A percentile compares a stretch with the other conserved stretches of the same genome.
phyloP scores from a whole-genome alignment of 2,113 vertebrate species.

The Piaya cayana region DNA sequence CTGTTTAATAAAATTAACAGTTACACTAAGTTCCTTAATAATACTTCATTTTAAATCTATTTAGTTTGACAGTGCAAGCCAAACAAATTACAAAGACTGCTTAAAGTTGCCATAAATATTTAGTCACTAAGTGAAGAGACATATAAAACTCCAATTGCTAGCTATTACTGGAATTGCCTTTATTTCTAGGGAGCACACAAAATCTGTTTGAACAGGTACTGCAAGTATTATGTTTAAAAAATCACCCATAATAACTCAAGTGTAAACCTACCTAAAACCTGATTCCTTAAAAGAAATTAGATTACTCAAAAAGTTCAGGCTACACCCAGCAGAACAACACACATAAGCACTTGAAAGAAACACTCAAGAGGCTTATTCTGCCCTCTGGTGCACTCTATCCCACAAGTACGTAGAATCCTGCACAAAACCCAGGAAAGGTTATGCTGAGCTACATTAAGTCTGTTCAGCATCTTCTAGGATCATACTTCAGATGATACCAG shows the following conservation, averaged over 20 bases:
- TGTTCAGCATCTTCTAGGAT: background rate
- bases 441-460: background rate
- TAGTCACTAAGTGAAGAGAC: constrained; percentile 64
- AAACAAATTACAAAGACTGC: constrained; percentile 40
- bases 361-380: background rate
- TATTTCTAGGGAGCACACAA: constrained; percentile 60
- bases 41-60: constrained; percentile 33
- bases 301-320: constrained; percentile 22
- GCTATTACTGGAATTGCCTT: constrained; percentile 68
- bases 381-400: constrained; percentile 9
- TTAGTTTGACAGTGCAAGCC: constrained; percentile 42
- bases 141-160: constrained; percentile 57
- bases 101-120: constrained; percentile 62
- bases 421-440: background rate
- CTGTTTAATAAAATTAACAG: constrained; percentile 44
- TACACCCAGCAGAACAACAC: background rate
- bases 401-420: background rate
- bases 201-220: constrained; percentile 66
- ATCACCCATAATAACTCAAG: constrained; percentile 51
- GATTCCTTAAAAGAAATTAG: constrained; percentile 20
- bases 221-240: constrained; percentile 33
- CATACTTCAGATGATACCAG: background rate
- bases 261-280: constrained; percentile 45
- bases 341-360: background rate
- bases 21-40: constrained; percentile 27